Evolutionary conservation across 1,140 invertebrate genomes (phyloP).

Genomic region (Zaprionus tsacasi): DNA sequence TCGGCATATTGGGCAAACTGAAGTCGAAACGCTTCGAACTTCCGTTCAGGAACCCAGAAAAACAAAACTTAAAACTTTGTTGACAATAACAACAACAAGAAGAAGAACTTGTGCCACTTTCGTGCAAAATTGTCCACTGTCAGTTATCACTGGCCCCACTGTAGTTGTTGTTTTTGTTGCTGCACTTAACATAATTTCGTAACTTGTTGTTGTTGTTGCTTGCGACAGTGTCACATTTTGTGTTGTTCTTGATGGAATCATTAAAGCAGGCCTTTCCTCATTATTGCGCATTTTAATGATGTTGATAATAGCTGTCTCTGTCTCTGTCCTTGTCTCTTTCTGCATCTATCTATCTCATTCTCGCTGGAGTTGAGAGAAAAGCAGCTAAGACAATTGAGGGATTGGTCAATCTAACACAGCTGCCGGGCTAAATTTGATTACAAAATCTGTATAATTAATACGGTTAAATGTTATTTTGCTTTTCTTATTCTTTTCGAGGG

Average conservation of each 20-base stretch:
- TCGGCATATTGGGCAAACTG: conserved; percentile 70
- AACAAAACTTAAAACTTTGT: conserved; percentile 42
- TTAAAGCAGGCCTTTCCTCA: conserved; percentile 46
- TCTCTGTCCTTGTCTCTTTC: not conserved
- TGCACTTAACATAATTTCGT: conserved; percentile 70
- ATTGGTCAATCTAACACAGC: not conserved
- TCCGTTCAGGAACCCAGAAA: conserved; percentile 61
- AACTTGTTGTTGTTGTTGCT: conserved; percentile 51
- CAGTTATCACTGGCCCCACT: conserved; percentile 36
- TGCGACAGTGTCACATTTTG: conserved; percentile 40
- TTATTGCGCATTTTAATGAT: conserved; percentile 7
- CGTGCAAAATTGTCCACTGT: conserved; percentile 73
- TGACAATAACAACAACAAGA: not conserved
- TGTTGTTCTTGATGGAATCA: conserved; percentile 44
- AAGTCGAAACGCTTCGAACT: conserved; percentile 47
- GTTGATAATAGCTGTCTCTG: not conserved
- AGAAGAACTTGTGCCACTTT: conserved; percentile 67
- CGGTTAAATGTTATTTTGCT: not conserved
- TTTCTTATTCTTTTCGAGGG: not conserved
- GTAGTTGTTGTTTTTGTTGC: not conserved
- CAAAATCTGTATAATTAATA: not conserved
- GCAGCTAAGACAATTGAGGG: not conserved
- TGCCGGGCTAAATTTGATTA: conserved; percentile 7
- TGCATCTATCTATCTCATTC: not conserved
- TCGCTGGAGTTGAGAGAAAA: not conserved